A percentile compares a stretch with the other conserved stretches of the same genome.
phyloP scores from a whole-genome alignment of 2,113 vertebrate species.

The Rhombomys opimus region DNA sequence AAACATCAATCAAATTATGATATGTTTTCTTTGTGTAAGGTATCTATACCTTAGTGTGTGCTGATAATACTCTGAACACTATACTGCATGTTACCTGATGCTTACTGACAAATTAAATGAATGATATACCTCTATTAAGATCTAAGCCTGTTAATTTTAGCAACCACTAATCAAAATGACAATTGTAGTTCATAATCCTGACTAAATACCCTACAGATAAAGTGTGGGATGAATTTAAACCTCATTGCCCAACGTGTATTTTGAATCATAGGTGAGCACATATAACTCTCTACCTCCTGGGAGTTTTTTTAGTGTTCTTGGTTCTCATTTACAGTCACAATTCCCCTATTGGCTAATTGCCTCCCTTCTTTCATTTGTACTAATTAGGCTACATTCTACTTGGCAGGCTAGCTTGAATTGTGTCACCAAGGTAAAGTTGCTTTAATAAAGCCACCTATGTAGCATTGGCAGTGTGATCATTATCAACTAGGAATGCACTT shows the following conservation, averaged over 20 bases:
- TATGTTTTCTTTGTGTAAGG: not conserved
- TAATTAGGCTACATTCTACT: slow-evolving; percentile 74
- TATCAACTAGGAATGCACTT: not conserved
- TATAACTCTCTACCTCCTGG: slow-evolving; percentile 10
- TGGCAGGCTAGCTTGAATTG: slow-evolving; percentile 65
- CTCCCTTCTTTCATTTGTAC: slow-evolving; percentile 74
- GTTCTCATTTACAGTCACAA: slow-evolving; percentile 1
- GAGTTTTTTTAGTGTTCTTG: not conserved
- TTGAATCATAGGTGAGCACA: slow-evolving; percentile 34
- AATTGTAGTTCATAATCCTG: not conserved
- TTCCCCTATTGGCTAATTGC: slow-evolving; percentile 55
- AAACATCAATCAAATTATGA: not conserved
- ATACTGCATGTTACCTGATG: not conserved
- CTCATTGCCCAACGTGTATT: not conserved
- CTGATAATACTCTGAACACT: not conserved
- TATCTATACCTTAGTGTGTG: not conserved
- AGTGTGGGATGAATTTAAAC: not conserved
- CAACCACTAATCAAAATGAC: slow-evolving; percentile 30
- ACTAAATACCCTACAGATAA: slow-evolving; percentile 9
- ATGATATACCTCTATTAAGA: slow-evolving; percentile 25
- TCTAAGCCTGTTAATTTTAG: not conserved
- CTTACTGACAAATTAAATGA: not conserved
- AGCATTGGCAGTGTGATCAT: not conserved
- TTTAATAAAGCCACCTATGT: slow-evolving; percentile 30
- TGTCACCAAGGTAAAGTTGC: slow-evolving; percentile 69